Percentiles rank a stretch among this genome's conserved stretches.
Evolutionary conservation across 2,888 invertebrate species (phyloP).

Genomic region (Escarpia spicata): DNA sequence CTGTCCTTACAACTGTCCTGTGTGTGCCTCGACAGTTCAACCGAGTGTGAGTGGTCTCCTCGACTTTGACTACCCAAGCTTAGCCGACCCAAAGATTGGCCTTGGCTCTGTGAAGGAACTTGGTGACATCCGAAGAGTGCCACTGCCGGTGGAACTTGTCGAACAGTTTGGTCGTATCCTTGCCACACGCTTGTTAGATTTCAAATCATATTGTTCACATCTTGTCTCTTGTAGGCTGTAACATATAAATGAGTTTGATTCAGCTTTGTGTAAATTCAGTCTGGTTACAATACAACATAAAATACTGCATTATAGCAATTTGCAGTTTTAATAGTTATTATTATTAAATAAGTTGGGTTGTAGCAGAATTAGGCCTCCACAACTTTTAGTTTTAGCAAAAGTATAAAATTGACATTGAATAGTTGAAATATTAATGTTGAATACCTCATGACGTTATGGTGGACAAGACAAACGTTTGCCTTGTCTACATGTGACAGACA

Average conservation of each 20-base stretch:
- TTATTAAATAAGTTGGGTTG: too few relatives aligned
- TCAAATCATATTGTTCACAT: background rate
- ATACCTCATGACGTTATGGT: too few relatives aligned
- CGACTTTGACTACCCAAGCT: constrained; percentile 87
- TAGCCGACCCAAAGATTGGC: constrained; percentile 77
- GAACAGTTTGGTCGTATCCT: constrained; percentile 91
- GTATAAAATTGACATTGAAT: too few relatives aligned
- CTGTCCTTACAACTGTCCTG: background rate
- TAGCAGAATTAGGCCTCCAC: too few relatives aligned
- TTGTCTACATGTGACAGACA: constrained; percentile 72
- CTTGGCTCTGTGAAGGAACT: constrained; percentile 77
- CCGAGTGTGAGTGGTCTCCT: constrained; percentile 89
- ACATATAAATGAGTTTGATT: too few relatives aligned
- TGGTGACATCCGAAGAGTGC: constrained; percentile 77
- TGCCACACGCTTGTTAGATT: constrained; percentile 24
- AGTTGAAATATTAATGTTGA: too few relatives aligned
- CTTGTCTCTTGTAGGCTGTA: background rate
- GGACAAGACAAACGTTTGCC: background rate
- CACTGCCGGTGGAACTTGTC: constrained; percentile 90
- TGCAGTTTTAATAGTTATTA: too few relatives aligned
- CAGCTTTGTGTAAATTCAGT: too few relatives aligned
- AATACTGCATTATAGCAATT: too few relatives aligned
- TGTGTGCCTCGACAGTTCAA: constrained; percentile 66
- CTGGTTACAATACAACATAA: too few relatives aligned
- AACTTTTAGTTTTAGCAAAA: too few relatives aligned